These are phyloP conservation scores for Hoplostethus mediterraneus DNA, from an alignment of 2,797 vertebrate species.

Conservation along the genomic window DNA sequence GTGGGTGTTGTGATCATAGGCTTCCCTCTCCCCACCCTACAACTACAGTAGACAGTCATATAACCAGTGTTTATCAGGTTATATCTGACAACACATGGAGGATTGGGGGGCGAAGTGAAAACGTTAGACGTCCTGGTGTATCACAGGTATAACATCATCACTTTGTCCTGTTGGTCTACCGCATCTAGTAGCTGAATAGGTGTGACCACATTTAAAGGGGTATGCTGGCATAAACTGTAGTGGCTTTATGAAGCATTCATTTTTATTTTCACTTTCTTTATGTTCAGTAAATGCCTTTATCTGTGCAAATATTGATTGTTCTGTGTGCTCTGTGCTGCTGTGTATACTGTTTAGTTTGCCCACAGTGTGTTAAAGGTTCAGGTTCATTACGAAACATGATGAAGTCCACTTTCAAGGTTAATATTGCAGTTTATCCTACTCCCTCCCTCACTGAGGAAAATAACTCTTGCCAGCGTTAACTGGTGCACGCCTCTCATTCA, in stretches of 20 bases:
- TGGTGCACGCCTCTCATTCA: background rate
- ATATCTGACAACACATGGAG: background rate
- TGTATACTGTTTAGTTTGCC: too few species aligned
- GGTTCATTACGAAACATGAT: too few species aligned
- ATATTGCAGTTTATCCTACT: too few species aligned
- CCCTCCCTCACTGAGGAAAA: background rate
- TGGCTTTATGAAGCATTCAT: background rate
- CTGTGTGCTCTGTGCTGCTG: too few species aligned
- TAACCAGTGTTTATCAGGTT: conserved; percentile 1
- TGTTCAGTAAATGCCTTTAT: too few species aligned
- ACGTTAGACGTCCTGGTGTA: too few species aligned
- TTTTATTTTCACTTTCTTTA: conserved; percentile 3
- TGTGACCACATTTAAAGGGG: conserved; percentile 23
- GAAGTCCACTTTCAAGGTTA: too few species aligned
- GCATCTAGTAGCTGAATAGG: conserved; percentile 45
- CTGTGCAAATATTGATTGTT: too few species aligned
- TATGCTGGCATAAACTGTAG: background rate
- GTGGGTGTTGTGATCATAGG: conserved; percentile 56
- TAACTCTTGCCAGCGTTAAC: too few species aligned
- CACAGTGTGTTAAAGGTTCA: too few species aligned
- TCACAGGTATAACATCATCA: background rate
- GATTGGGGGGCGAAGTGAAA: too few species aligned
- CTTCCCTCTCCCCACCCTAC: conserved; percentile 39
- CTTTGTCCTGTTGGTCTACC: conserved; percentile 34
- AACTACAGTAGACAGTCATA: conserved; percentile 33